Conservation (phyloP, 2,113 vertebrate species). For the Paradoxurus hermaphroditus region DNA sequence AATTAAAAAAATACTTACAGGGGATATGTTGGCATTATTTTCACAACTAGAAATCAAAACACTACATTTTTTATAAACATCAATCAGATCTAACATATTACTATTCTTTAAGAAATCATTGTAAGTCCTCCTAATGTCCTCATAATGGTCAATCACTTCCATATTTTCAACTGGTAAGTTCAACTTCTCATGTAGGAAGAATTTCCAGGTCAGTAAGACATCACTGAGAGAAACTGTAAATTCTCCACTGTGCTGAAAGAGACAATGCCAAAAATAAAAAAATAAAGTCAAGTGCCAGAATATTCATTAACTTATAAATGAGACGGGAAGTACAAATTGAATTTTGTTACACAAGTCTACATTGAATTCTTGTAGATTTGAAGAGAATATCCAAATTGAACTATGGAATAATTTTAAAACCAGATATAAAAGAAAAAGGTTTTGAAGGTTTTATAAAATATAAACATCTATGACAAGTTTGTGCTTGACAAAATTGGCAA, state of each 20-base stretch:
- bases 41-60: conserved; percentile 80
- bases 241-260: conserved; percentile 86
- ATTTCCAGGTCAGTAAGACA: conserved; percentile 92
- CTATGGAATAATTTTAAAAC: conserved; percentile 4
- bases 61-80: conserved; percentile 86
- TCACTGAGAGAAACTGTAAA: conserved; percentile 91
- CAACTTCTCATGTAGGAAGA: conserved; percentile 91
- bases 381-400: not conserved
- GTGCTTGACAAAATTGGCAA: not conserved
- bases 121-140: conserved; percentile 86
- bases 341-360: not conserved
- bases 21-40: conserved; percentile 79
- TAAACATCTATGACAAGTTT: not conserved
- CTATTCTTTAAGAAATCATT: conserved; percentile 88
- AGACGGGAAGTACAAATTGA: not conserved
- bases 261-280: conserved; percentile 3
- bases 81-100: conserved; percentile 93
- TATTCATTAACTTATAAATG: not conserved
- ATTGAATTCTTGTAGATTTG: not conserved
- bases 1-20: conserved; percentile 86
- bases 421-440: conserved; percentile 2
- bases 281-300: not conserved
- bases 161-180: conserved; percentile 81
- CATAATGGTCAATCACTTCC: conserved; percentile 85
- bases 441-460: conserved; percentile 31